phyloP scores from a whole-genome alignment of 1,140 invertebrate species.

The Bombus huntii region DNA sequence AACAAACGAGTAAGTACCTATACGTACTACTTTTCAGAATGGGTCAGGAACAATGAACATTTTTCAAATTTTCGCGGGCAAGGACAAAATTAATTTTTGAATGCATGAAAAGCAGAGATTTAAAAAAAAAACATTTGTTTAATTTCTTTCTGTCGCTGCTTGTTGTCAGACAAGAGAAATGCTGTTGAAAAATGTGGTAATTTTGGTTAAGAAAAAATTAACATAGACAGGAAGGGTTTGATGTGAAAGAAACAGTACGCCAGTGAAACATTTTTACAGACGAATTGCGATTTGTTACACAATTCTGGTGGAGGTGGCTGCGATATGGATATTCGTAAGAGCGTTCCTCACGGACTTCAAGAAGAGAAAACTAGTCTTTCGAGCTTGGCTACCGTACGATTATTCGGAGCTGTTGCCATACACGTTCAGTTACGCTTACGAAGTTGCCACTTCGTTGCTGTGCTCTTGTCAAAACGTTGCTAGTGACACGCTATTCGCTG shows the following conservation, averaged over 20 bases:
- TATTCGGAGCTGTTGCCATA: neutral
- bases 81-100: neutral
- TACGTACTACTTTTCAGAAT: neutral
- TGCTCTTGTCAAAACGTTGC: neutral
- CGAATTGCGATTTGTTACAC: neutral
- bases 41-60: neutral
- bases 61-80: neutral
- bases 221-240: neutral
- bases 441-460: neutral
- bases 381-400: neutral
- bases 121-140: too few relatives aligned
- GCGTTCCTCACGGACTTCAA: neutral
- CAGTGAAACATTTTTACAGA: neutral
- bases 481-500: neutral
- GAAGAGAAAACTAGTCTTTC: neutral
- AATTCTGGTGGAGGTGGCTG: neutral
- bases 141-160: too few relatives aligned
- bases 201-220: too few relatives aligned
- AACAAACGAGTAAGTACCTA: conserved; percentile 44
- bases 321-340: neutral
- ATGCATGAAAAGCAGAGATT: neutral
- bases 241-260: neutral
- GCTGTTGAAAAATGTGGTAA: too few relatives aligned
- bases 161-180: too few relatives aligned
- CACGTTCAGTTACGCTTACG: neutral